phyloP scores from a whole-genome alignment of 2,888 invertebrate genomes.

The Eupithecia exiguata region DNA sequence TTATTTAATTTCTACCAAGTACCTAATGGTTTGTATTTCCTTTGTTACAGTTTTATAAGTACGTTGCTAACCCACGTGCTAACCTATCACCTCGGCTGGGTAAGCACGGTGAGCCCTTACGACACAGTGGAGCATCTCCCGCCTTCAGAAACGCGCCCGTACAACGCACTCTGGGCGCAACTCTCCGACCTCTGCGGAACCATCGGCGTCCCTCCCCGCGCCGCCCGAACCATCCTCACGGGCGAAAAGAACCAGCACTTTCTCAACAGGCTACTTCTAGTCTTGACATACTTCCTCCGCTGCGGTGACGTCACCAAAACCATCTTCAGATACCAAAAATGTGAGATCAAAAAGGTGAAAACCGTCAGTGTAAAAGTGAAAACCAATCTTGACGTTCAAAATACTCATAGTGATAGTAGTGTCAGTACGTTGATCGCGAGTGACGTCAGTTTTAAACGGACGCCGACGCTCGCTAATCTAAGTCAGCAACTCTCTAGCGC shows the following conservation, averaged over 20 bases:
- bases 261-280: constrained; percentile 88
- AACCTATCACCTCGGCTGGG: constrained; percentile 96
- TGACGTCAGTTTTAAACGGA: constrained; percentile 66
- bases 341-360: constrained; percentile 67
- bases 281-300: constrained; percentile 94
- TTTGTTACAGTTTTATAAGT: constrained; percentile 91
- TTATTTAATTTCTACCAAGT: not conserved
- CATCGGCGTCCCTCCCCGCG: constrained; percentile 89
- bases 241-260: constrained; percentile 86
- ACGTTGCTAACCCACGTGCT: constrained; percentile 94
- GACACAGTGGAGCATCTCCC: constrained; percentile 61
- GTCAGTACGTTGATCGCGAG: constrained; percentile 64
- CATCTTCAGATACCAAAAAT: constrained; percentile 65
- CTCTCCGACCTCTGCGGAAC: constrained; percentile 94
- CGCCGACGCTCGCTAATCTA: constrained; percentile 68
- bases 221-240: constrained; percentile 91
- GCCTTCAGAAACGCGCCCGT: constrained; percentile 75
- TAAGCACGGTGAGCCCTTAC: constrained; percentile 88
- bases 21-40: constrained; percentile 25
- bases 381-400: constrained; percentile 26
- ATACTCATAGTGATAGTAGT: constrained; percentile 69
- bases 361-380: constrained; percentile 53
- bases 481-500: constrained; percentile 72
- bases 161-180: constrained; percentile 96
- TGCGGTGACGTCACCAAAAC: constrained; percentile 88